These are phyloP conservation scores for Heptranchias perlo DNA, from an alignment of 2,113 vertebrate species.

Conservation along the genomic window DNA sequence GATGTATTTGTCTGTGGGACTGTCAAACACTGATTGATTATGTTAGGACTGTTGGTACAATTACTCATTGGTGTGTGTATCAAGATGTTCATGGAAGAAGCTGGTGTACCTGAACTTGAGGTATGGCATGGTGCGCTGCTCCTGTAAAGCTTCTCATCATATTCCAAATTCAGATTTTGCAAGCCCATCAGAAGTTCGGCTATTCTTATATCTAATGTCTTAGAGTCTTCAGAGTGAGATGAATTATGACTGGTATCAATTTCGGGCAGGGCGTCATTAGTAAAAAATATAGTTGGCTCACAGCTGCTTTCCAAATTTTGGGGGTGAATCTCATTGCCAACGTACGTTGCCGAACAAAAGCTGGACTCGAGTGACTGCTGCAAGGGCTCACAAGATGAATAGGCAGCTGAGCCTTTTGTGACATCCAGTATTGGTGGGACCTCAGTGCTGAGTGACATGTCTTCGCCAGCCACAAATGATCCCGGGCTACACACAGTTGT, in stretches of 20 bases:
- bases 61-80: background rate
- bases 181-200: constrained; percentile 74
- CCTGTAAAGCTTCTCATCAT: constrained; percentile 49
- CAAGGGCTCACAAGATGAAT: constrained; percentile 42
- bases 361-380: constrained; percentile 43
- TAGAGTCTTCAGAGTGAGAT: constrained; percentile 51
- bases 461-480: constrained; percentile 57
- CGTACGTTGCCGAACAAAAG: constrained; percentile 36
- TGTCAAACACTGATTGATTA: constrained; percentile 39
- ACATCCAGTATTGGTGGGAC: background rate
- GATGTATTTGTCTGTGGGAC: constrained; percentile 46
- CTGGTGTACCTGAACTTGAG: constrained; percentile 41
- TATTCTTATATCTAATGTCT: constrained; percentile 64
- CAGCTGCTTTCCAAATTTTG: constrained; percentile 54
- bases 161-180: constrained; percentile 72
- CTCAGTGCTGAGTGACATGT: constrained; percentile 47
- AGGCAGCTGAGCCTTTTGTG: background rate
- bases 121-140: constrained; percentile 39
- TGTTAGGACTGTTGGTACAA: constrained; percentile 22
- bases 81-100: constrained; percentile 48
- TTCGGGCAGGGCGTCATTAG: constrained; percentile 41
- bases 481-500: constrained; percentile 52
- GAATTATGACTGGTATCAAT: constrained; percentile 43
- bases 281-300: constrained; percentile 47
- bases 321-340: constrained; percentile 39